Evolutionary conservation across 2,888 invertebrate species (phyloP).

Genomic region (Lutraria lutraria): DNA sequence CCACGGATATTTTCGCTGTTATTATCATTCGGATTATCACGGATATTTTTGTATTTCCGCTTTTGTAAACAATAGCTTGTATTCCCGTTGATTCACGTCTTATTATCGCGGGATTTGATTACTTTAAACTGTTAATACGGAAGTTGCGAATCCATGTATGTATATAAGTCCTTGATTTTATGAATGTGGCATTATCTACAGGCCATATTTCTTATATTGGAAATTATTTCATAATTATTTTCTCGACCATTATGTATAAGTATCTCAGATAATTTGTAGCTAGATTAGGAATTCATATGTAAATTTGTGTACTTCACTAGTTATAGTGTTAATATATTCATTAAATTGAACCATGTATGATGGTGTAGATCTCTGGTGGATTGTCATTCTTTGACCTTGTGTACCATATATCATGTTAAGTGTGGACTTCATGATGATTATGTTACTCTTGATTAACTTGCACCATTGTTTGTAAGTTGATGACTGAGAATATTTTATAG

Average conservation of each 20-base stretch:
- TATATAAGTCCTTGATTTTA: too few species aligned
- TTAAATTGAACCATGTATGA: not conserved
- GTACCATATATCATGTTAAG: not conserved
- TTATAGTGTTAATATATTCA: not conserved
- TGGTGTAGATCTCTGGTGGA: not conserved
- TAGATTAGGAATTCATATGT: not conserved
- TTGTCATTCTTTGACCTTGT: not conserved
- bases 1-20: too few species aligned
- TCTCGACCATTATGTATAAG: not conserved
- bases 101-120: too few species aligned
- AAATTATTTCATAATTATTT: not conserved
- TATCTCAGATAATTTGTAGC: not conserved
- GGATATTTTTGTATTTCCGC: too few species aligned
- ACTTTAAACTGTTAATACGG: too few species aligned
- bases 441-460: not conserved
- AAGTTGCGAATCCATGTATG: too few species aligned
- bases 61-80: too few species aligned
- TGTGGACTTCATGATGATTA: not conserved
- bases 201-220: not conserved
- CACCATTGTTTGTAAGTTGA: not conserved
- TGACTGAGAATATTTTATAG: not conserved
- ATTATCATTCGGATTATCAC: too few species aligned
- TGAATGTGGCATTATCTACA: too few species aligned
- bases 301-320: not conserved
- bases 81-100: too few species aligned